A percentile compares a stretch with the other conserved stretches of the same genome.
Evolutionary conservation across 2,797 vertebrate species (phyloP).

Genomic region (Sebastes vulpes): DNA sequence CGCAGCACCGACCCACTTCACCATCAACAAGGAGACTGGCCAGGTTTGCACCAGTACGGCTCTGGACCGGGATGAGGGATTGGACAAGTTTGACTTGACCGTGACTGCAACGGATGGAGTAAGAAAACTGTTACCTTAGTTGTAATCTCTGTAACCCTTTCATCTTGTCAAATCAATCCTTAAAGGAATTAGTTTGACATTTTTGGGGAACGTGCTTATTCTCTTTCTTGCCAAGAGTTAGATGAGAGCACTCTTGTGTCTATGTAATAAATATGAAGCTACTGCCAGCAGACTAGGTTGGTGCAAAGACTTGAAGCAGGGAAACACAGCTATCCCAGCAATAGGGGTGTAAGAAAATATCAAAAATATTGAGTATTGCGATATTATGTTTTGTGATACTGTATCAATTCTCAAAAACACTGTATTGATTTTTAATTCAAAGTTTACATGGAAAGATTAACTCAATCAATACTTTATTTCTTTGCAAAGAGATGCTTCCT

Average conservation of each 20-base stretch:
- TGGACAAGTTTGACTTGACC: slow-evolving; percentile 90
- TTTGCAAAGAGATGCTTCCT: too few relatives aligned
- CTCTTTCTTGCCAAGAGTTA: neutral
- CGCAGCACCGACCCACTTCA: slow-evolving; percentile 85
- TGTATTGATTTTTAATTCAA: too few relatives aligned
- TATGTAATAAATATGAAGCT: neutral
- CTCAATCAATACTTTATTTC: too few relatives aligned
- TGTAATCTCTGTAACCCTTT: neutral
- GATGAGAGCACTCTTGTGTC: neutral
- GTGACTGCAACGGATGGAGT: slow-evolving; percentile 95
- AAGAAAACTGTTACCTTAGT: slow-evolving; percentile 64
- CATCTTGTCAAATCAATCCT: neutral
- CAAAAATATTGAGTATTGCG: too few relatives aligned
- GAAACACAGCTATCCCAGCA: neutral
- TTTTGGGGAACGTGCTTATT: neutral
- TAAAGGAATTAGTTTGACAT: neutral
- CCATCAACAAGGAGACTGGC: slow-evolving; percentile 89
- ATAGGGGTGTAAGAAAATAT: too few relatives aligned
- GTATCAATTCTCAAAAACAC: too few relatives aligned
- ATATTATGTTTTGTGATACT: too few relatives aligned
- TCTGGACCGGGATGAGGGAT: slow-evolving; percentile 92
- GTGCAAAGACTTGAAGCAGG: neutral
- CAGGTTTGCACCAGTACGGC: slow-evolving; percentile 90
- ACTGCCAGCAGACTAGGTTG: neutral
- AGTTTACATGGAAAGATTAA: neutral